Conservation (phyloP, 1,140 invertebrate genomes). For the honey bee (Apis mellifera) region Amel_HAv3.1 CM009943.2:8992001-8992500, state of each 20-base stretch:
- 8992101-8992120: neutral
- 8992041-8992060: constrained; percentile 22
- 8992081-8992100: neutral
- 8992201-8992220: neutral
- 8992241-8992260: neutral
- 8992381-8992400: no score
- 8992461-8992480: no score
- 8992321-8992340: neutral
- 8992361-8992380: no score
- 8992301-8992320: neutral
- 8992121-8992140: neutral
- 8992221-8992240: neutral
- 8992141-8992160: neutral
- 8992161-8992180: neutral
- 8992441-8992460: no score
- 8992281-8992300: no score
- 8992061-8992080: constrained; percentile 20
- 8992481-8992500: no score
- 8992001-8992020: constrained; percentile 22
- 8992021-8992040: neutral
- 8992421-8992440: no score
- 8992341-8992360: no score
- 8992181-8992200: no score
- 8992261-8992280: neutral
- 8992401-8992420: no score